Evolutionary conservation across 2,113 vertebrate species (phyloP), one percentile per base, ranked within the genome.

Genomic region (Thermophis baileyi): DNA sequence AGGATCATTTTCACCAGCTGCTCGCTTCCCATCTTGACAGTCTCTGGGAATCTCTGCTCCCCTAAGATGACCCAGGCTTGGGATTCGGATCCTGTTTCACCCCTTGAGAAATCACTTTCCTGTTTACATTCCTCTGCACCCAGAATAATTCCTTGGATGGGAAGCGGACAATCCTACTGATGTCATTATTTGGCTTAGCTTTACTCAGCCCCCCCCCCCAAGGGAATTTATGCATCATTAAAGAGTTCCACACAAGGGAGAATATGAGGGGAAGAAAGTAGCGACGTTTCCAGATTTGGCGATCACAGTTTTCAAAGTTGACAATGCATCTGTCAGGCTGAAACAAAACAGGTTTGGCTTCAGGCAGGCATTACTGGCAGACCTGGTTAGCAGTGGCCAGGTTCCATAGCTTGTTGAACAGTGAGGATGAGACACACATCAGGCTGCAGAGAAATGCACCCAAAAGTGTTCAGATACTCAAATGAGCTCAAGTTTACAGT

Each of bases 51-150:
- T 86, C 74, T 35, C 30, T 27, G 46, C 22, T 1, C 85, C 49
- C 92, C 92, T 93, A 24, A 57, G 46, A 53, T 93, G 88, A 93
- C 92, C 91, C 46, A 4, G 57, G 27, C 44, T 35, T 40, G 88
- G 74, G 88, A 93, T 63, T 90, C 40, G 74, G 92, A 93, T 93
- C 53, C 3, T 20, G 12, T 93, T 93, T 90, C 92, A 27, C n/a
- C 88, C 53, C 92, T 27, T 40, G 53, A 86, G 88, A 25, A 24
- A n/a, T 8, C n/a, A 12, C 8, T n/a, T 91, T 88, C 93, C 63
- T 91, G 90, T 91, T 93, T 93, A 35, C 90, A 93, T 91, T 91
- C 86, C 60, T 22, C 40, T 30, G 90, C 9, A 27, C 87, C 63
- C 35, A 74, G 35, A 91, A 91, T 85, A 93, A 90, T 87, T 6